Conservation (phyloP, 2,113 vertebrate species). For the Trematocara variabile region DNA sequence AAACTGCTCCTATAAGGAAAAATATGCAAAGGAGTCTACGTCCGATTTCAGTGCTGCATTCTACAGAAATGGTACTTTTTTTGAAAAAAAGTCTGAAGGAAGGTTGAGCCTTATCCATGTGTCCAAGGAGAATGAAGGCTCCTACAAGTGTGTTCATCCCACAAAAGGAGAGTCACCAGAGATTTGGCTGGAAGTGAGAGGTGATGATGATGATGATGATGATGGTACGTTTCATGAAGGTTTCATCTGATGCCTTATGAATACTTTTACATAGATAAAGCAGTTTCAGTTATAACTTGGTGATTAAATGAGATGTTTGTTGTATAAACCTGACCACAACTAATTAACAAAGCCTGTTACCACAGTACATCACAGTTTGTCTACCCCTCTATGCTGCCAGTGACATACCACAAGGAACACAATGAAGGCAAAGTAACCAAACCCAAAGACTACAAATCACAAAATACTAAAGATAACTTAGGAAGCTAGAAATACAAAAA, state of each 20-base stretch:
- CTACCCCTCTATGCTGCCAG: fast-evolving
- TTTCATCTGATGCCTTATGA: not conserved
- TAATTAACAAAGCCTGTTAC: not conserved
- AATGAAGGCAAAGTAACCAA: not conserved
- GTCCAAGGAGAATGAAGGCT: too few species aligned
- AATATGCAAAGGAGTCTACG: too few species aligned
- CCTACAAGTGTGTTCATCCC: fast-evolving
- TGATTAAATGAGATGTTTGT: not conserved
- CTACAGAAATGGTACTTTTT: too few species aligned
- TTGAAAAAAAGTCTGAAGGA: too few species aligned
- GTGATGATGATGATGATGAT: not conserved
- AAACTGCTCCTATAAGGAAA: too few species aligned
- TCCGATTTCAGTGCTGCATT: too few species aligned
- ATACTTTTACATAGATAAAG: fast-evolving
- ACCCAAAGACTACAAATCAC: not conserved
- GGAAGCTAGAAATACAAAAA: not conserved
- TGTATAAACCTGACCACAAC: not conserved
- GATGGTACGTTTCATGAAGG: fast-evolving
- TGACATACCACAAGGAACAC: not conserved
- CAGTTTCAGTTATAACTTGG: not conserved
- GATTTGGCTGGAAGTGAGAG: fast-evolving
- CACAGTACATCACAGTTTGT: fast-evolving
- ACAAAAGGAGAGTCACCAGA: fast-evolving
- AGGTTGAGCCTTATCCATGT: too few species aligned
- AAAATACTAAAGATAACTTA: not conserved